Percentiles rank a stretch among this genome's conserved stretches.
These are phyloP conservation scores for Elaeidobius kamerunicus DNA, from an alignment of 2,888 invertebrate genomes.

Conservation along the genomic window DNA sequence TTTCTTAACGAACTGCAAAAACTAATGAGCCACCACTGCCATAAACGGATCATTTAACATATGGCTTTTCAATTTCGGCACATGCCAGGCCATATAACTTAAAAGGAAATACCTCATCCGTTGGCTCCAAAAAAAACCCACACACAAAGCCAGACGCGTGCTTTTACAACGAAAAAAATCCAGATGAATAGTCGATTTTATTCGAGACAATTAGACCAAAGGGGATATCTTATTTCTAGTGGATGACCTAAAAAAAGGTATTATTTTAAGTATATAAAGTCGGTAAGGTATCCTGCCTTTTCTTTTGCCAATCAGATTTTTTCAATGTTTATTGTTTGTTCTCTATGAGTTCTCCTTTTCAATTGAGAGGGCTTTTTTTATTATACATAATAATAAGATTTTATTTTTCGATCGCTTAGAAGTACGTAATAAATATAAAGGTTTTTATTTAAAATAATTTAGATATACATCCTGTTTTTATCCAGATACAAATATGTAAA, in stretches of 20 bases:
- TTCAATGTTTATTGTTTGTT: too few relatives aligned
- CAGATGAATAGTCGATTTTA: constrained; percentile 5
- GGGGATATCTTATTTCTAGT: constrained; percentile 15
- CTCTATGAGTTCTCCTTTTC: too few relatives aligned
- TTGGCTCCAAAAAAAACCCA: constrained; percentile 10
- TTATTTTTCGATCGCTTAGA: too few relatives aligned
- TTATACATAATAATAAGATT: too few relatives aligned
- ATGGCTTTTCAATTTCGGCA: constrained; percentile 18
- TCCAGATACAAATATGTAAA: too few relatives aligned
- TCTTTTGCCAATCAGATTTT: constrained; percentile 14
- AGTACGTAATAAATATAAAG: too few relatives aligned
- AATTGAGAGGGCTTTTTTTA: too few relatives aligned
- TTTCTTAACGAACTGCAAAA: neutral
- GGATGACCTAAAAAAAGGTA: constrained; percentile 12
- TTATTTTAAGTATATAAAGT: constrained; percentile 10
- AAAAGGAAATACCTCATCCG: constrained; percentile 18
- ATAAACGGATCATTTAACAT: constrained; percentile 2
- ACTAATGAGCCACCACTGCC: neutral
- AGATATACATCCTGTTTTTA: too few relatives aligned
- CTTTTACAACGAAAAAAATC: constrained; percentile 5
- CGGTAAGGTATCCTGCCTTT: constrained; percentile 21
- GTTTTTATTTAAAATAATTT: too few relatives aligned
- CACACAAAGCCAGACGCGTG: constrained; percentile 1
- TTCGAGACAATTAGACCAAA: constrained; percentile 11
- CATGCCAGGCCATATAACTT: constrained; percentile 8